These are phyloP conservation scores for Rhinichthys osculus DNA, from an alignment of 2,797 vertebrate genomes.

Conservation along the genomic window DNA sequence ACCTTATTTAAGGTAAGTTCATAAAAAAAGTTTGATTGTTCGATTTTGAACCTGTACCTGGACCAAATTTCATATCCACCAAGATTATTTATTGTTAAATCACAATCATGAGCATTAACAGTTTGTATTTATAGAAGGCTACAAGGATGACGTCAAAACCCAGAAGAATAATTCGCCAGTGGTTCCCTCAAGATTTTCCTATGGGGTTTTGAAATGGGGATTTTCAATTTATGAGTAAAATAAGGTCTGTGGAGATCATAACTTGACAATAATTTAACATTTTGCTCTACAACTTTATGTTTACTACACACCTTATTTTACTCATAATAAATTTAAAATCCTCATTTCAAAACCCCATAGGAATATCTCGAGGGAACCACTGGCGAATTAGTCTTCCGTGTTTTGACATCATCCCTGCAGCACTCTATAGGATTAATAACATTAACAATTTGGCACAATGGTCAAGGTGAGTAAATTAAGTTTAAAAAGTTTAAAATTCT, in stretches of 20 bases:
- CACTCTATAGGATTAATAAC: not conserved
- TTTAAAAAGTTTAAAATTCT: not conserved
- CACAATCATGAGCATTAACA: not conserved
- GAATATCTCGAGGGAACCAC: not conserved
- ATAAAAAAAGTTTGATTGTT: not conserved
- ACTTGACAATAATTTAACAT: not conserved
- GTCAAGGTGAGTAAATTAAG: not conserved
- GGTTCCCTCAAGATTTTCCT: not conserved
- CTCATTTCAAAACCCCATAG: not conserved
- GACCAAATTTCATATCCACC: not conserved
- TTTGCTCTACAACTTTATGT: not conserved
- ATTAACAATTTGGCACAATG: not conserved
- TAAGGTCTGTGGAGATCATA: not conserved
- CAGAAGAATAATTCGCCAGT: not conserved
- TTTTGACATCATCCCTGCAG: not conserved
- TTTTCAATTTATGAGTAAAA: not conserved
- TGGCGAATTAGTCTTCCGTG: not conserved
- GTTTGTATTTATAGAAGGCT: not conserved
- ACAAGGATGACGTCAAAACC: not conserved
- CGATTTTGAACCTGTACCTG: not conserved
- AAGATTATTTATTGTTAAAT: not conserved
- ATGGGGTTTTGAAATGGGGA: not conserved
- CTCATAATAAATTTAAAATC: not conserved
- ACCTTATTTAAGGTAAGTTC: not conserved
- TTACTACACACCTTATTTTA: not conserved